Conservation (phyloP, 2,888 invertebrate species). For the Pachymerium ferrugineum region DNA sequence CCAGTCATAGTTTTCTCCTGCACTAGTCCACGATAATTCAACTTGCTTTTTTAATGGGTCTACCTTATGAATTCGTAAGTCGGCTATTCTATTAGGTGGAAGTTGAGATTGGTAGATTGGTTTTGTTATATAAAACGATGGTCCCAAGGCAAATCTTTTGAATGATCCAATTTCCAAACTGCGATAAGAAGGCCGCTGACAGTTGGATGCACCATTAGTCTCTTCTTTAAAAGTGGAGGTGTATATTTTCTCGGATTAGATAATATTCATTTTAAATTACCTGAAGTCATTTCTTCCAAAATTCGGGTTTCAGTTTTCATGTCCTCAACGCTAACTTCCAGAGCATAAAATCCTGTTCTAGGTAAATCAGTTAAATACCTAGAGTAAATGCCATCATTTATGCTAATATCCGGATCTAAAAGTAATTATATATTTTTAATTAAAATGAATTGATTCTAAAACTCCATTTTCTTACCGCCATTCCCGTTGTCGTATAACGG, state of each 20-base stretch:
- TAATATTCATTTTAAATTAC: not conserved
- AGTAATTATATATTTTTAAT: not conserved
- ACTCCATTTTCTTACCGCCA: constrained; percentile 35
- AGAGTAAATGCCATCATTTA: constrained; percentile 54
- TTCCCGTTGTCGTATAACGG: constrained; percentile 39
- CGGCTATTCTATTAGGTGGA: constrained; percentile 54
- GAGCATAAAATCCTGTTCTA: not conserved
- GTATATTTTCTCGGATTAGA: not conserved
- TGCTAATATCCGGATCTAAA: constrained; percentile 47
- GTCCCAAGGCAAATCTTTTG: constrained; percentile 52
- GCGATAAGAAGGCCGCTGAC: not conserved
- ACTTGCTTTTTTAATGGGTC: constrained; percentile 52
- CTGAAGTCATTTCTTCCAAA: not conserved
- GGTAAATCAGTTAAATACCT: constrained; percentile 54
- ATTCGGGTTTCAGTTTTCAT: not conserved
- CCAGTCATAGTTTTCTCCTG: constrained; percentile 49
- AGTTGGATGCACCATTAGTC: not conserved
- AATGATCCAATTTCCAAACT: constrained; percentile 48
- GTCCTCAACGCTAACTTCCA: not conserved
- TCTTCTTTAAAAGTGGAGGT: not conserved
- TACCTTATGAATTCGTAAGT: constrained; percentile 51
- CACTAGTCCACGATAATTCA: constrained; percentile 58
- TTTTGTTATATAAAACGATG: constrained; percentile 48
- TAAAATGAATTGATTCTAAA: not conserved
- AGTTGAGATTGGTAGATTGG: too few species aligned